phyloP scores from a whole-genome alignment of 2,113 vertebrate genomes.

The Pteronura brasiliensis region DNA sequence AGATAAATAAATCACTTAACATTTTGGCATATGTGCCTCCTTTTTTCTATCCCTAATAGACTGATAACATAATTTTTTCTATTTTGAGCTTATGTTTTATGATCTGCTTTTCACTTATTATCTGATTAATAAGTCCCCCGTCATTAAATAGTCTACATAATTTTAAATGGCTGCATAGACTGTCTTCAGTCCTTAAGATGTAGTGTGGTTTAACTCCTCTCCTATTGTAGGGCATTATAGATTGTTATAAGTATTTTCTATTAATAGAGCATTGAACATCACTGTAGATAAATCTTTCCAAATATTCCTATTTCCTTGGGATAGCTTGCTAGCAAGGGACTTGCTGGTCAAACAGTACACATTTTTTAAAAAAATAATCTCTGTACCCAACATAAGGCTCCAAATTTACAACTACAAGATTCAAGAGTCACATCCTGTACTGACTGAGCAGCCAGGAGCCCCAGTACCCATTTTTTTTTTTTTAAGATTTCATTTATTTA shows the following conservation, averaged over 20 bases:
- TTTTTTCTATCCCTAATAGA: constrained; percentile 2
- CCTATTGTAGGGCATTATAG: not conserved
- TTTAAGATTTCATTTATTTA: too few relatives aligned
- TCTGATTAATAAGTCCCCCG: not conserved
- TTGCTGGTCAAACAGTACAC: not conserved
- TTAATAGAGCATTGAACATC: not conserved
- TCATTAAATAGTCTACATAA: not conserved
- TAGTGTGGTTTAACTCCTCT: not conserved
- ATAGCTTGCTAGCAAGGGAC: not conserved
- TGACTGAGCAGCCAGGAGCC: not conserved
- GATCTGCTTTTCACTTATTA: not conserved
- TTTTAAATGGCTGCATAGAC: constrained; percentile 13
- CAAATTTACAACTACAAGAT: not conserved
- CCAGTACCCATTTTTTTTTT: too few relatives aligned
- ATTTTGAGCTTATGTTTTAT: not conserved
- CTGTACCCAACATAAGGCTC: not conserved
- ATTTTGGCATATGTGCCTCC: not conserved
- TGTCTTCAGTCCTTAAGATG: not conserved
- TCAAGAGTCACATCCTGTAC: not conserved
- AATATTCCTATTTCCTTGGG: not conserved
- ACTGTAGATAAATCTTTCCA: constrained; percentile 4
- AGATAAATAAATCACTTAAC: not conserved
- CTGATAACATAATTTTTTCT: not conserved
- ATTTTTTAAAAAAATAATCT: not conserved
- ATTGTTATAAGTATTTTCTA: constrained; percentile 31